phyloP scores from a whole-genome alignment of 1,140 invertebrate genomes.

The Zaprionus vittiger region DNA sequence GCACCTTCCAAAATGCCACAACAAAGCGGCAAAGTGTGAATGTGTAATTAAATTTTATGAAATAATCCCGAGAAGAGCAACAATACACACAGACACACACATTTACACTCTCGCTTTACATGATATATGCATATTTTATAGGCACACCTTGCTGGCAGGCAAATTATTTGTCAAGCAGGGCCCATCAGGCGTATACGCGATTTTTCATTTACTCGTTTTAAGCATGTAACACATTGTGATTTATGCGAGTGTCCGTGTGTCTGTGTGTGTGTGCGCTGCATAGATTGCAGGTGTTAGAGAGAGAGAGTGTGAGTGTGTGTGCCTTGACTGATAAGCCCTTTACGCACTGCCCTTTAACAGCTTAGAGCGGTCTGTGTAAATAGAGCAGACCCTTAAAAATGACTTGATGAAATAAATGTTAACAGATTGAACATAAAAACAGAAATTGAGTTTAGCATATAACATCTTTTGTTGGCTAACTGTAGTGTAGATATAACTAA shows the following conservation, averaged over 20 bases:
- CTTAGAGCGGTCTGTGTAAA: not conserved
- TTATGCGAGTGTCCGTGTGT: constrained; percentile 24
- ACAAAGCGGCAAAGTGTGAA: constrained; percentile 68
- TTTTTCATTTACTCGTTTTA: constrained; percentile 25
- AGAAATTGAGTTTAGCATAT: not conserved
- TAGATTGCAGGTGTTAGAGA: not conserved
- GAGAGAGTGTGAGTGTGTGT: constrained; percentile 1
- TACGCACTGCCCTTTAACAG: constrained; percentile 21
- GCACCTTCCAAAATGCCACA: constrained; percentile 63
- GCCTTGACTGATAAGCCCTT: constrained; percentile 19
- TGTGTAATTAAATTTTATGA: constrained; percentile 80
- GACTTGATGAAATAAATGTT: not conserved
- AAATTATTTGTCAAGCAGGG: not conserved
- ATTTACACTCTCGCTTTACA: constrained; percentile 30
- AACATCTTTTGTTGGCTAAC: too few species aligned
- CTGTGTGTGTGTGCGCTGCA: not conserved
- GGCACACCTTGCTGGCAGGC: constrained; percentile 15
- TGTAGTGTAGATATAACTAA: not conserved
- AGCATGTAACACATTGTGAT: constrained; percentile 25
- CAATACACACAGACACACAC: not conserved
- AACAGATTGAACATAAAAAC: constrained; percentile 11
- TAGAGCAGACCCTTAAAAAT: not conserved
- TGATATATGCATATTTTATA: constrained; percentile 31
- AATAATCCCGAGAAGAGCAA: constrained; percentile 51
- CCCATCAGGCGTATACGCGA: constrained; percentile 34